Base-by-base conservation (phyloP, 64 coral and sea anemone species). In the Astreopora myriophthalma region DNA sequence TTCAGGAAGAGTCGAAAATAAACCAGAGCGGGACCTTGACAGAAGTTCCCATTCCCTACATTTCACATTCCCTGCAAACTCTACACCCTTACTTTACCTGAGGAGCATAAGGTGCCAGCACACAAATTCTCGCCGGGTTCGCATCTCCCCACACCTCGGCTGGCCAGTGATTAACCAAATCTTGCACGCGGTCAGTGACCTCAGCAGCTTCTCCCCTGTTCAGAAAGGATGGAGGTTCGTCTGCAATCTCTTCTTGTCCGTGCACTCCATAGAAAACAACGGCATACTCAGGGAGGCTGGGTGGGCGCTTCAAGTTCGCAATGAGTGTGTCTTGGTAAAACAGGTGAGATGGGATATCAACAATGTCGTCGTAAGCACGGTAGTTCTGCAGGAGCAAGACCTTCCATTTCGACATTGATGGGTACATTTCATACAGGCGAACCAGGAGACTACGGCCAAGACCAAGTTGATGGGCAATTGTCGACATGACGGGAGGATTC, bases 191-290 rank as follows among this genome's bases (percentile, higher is more conserved):
- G 29, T 91, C 88, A 52, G 58, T 71, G 34, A 86, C 79, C 46
- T 98, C 92, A 28, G 95, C 95, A 34, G 86, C 95, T 51, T 98
- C 95, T 11, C 87, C 92, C 67, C 94, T 98, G 35, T 98, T 98
- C 34, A 90, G 86, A 44, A 94, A 98, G 20, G 95, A 98, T 13
- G 92, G 87, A 3, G 82, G 92, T 29, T 98, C 95, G 22, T 79
- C 57, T 10, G 95, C 90, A 60, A 67, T 91, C 60, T 94, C 95
- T 37, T 98, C 95, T 8, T 80, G 38, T 14, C 95, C 95, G 22
- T 94, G 88, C 1, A 98, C 95, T 0, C 95, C 95, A 76, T 98
- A 74, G 75, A 98, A 98, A 14, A 83, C 87, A 16, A 98, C 73
- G 3, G 95, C 89, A 32, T 98, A 98, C 13, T 55, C 12, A 1